A percentile compares a stretch with the other conserved stretches of the same genome.
Conservation (phyloP, 2,888 invertebrate species). For the Tetrapedia diversipes region DNA sequence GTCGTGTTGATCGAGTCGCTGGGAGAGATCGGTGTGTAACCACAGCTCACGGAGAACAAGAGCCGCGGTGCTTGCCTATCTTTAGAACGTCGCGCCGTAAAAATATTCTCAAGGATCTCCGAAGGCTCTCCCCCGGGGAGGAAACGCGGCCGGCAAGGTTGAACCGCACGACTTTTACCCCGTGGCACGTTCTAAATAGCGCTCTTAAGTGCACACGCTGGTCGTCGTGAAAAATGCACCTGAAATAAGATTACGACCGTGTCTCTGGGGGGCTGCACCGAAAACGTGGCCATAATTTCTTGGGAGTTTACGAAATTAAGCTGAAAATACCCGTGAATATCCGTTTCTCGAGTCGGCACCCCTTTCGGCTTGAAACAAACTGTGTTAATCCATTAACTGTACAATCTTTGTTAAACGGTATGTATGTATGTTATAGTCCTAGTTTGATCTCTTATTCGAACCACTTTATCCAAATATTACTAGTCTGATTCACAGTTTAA, state of each 20-base stretch:
- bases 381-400: too few species aligned
- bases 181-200: constrained; percentile 58
- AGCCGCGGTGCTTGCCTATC: constrained; percentile 57
- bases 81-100: constrained; percentile 62
- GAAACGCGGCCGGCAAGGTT: constrained; percentile 52
- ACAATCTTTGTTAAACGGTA: too few species aligned
- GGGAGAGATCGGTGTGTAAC: constrained; percentile 26
- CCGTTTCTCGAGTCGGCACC: too few species aligned
- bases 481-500: too few species aligned
- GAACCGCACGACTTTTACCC: constrained; percentile 47
- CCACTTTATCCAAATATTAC: too few species aligned
- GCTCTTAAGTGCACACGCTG: constrained; percentile 10
- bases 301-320: too few species aligned
- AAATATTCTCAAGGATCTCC: constrained; percentile 70
- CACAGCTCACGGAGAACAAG: constrained; percentile 44
- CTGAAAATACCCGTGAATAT: too few species aligned
- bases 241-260: constrained; percentile 18
- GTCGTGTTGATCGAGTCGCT: constrained; percentile 34
- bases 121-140: constrained; percentile 55
- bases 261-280: not conserved
- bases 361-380: too few species aligned
- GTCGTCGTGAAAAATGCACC: constrained; percentile 5
- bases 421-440: too few species aligned
- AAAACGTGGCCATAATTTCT: not conserved
- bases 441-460: too few species aligned